A percentile compares a stretch with the other conserved stretches of the same genome.
Evolutionary conservation across 2,113 vertebrate genomes (phyloP).

Genomic region (Urocitellus parryii): DNA sequence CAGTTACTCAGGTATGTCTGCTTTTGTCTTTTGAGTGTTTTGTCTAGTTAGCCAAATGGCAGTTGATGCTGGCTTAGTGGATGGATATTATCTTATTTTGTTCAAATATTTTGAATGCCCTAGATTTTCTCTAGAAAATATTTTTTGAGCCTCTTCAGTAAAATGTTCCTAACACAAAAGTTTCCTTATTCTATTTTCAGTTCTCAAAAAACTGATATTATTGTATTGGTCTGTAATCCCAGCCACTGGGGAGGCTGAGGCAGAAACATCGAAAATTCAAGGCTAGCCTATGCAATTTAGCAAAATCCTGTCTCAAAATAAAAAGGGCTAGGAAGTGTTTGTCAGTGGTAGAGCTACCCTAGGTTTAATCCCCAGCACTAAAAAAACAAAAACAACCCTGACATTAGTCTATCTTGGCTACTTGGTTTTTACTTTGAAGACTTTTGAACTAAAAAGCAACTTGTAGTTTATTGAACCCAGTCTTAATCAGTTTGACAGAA

Average conservation of each 20-base stretch:
- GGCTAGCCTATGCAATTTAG: too few relatives aligned
- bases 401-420: slow-evolving; percentile 1
- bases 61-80: neutral
- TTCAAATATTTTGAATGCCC: neutral
- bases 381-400: too few relatives aligned
- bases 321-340: too few relatives aligned
- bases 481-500: slow-evolving; percentile 30
- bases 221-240: too few relatives aligned
- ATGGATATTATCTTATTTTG: slow-evolving; percentile 18
- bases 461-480: slow-evolving; percentile 51
- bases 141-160: neutral
- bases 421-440: neutral
- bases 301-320: too few relatives aligned
- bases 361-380: too few relatives aligned
- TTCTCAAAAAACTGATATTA: neutral
- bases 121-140: slow-evolving; percentile 40
- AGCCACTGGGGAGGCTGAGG: too few relatives aligned
- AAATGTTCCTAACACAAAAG: slow-evolving; percentile 50
- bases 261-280: too few relatives aligned
- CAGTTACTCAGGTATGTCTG: neutral
- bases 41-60: neutral
- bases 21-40: neutral
- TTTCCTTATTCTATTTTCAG: slow-evolving; percentile 30
- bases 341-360: too few relatives aligned
- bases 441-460: slow-evolving; percentile 39